Evolutionary conservation across 2,888 invertebrate species (phyloP).

Genomic region (Chrysolina americana): DNA sequence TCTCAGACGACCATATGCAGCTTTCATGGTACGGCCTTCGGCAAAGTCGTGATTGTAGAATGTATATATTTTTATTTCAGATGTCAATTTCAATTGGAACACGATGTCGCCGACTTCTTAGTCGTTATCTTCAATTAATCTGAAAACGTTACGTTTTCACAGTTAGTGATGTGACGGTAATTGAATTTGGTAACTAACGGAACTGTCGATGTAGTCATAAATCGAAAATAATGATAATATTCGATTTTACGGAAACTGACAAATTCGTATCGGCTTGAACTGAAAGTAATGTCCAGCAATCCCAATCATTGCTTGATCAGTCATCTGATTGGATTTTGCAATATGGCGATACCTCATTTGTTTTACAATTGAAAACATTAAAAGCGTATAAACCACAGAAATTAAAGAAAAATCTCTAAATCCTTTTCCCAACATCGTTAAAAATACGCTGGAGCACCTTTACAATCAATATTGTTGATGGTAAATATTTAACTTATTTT

Average conservation of each 20-base stretch:
- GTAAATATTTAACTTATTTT: too few species aligned
- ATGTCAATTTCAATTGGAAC: neutral
- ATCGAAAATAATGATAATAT: neutral
- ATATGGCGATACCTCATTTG: neutral
- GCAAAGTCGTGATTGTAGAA: too few species aligned
- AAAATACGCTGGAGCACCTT: too few species aligned
- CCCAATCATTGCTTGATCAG: too few species aligned
- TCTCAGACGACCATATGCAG: too few species aligned
- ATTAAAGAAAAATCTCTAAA: too few species aligned
- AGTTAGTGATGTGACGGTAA: neutral
- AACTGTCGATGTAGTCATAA: neutral
- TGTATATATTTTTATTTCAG: neutral
- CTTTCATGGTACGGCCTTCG: too few species aligned
- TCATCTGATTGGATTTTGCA: neutral
- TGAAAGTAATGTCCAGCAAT: neutral
- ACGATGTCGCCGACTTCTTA: neutral
- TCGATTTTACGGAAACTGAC: neutral
- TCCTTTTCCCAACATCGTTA: too few species aligned
- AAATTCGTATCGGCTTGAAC: neutral
- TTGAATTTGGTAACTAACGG: neutral
- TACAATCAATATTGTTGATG: too few species aligned
- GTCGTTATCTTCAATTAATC: neutral
- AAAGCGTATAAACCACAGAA: too few species aligned
- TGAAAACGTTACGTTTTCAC: neutral
- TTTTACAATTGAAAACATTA: too few species aligned